Percentiles rank a stretch among this genome's conserved stretches.
Evolutionary conservation across 2,888 invertebrate genomes (phyloP).

Genomic region (Halocaridina rubra): DNA sequence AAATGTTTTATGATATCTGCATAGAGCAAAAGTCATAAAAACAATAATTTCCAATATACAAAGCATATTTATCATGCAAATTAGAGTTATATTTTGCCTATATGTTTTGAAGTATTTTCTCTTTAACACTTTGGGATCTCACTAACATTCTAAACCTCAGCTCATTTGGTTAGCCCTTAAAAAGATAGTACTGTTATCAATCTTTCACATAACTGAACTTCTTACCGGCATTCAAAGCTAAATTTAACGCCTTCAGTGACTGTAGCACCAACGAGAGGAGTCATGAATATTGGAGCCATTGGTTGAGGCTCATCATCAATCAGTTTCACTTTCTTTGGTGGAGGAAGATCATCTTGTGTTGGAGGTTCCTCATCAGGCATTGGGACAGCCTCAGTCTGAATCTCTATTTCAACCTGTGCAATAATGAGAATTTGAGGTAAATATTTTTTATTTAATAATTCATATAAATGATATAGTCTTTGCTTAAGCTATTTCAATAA

Average conservation of each 20-base stretch:
- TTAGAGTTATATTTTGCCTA: no score
- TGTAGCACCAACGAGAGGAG: slow-evolving; percentile 75
- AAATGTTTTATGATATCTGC: no score
- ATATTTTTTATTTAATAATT: not conserved
- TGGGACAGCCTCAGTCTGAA: slow-evolving; percentile 58
- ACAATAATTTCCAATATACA: not conserved
- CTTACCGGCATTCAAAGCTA: slow-evolving; percentile 68
- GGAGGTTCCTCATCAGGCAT: slow-evolving; percentile 67
- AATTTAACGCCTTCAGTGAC: slow-evolving; percentile 77
- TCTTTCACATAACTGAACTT: no score
- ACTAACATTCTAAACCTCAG: no score
- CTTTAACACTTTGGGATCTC: no score
- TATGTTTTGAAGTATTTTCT: no score
- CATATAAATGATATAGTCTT: no score
- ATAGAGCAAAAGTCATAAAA: not conserved
- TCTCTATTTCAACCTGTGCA: slow-evolving; percentile 58
- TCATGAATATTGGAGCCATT: slow-evolving; percentile 73
- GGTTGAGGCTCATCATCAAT: slow-evolving; percentile 57
- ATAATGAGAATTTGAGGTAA: not conserved
- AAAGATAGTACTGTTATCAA: no score
- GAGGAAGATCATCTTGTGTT: slow-evolving; percentile 33
- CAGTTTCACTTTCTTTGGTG: slow-evolving; percentile 48
- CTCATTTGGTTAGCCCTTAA: no score
- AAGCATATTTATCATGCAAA: no score
- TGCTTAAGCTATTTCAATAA: not conserved